Conservation (phyloP, 2,797 vertebrate species). For the Eulemur coronatus region DNA sequence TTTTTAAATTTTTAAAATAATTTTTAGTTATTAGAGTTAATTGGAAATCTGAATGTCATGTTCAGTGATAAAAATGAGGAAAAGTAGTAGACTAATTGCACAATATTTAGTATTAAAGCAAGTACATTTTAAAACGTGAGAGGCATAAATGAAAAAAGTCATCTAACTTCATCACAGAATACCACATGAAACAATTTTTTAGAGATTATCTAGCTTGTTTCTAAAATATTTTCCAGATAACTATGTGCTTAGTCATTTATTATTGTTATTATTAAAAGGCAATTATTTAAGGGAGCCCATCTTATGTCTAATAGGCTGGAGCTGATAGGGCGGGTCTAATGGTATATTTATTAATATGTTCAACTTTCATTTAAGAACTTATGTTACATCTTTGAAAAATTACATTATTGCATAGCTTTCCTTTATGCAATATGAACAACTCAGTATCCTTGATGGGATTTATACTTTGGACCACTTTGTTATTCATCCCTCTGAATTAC, state of each 20-base stretch:
- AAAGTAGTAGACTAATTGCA: conserved; percentile 21
- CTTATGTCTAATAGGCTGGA: neutral
- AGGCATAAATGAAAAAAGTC: neutral
- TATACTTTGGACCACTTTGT: neutral
- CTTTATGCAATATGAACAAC: neutral
- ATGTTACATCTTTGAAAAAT: neutral
- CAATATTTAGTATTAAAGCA: neutral
- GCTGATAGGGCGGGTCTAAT: neutral
- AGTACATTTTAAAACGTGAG: neutral
- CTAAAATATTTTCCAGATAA: neutral
- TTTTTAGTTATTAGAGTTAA: neutral
- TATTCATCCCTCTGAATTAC: neutral
- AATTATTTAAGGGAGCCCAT: neutral
- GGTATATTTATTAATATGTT: neutral
- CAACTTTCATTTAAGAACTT: neutral
- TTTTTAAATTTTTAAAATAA: neutral
- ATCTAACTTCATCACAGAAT: neutral
- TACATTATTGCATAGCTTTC: neutral
- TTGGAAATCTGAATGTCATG: neutral
- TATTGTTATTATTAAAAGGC: neutral
- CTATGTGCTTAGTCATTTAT: neutral
- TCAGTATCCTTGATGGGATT: neutral
- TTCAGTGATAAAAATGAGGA: conserved; percentile 68
- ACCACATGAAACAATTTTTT: neutral
- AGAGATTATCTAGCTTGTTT: neutral